Evolutionary conservation across 2,888 invertebrate genomes (phyloP).

Genomic region (Drosophila pseudotakahashii): DNA sequence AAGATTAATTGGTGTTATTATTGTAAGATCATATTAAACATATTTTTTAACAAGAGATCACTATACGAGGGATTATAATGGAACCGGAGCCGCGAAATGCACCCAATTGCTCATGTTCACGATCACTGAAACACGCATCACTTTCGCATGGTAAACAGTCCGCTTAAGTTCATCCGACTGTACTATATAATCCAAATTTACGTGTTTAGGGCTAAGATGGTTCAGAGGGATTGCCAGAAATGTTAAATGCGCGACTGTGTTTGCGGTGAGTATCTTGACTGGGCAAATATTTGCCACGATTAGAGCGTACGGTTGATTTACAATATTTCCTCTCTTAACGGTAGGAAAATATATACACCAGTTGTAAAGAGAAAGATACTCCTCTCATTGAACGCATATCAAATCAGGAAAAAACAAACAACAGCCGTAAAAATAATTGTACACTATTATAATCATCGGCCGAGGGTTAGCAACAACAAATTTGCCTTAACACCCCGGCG

Average conservation of each 20-base stretch:
- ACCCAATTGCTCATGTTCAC: background rate
- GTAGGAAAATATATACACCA: background rate
- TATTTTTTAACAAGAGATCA: too few species aligned
- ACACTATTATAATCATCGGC: slow-evolving; percentile 13
- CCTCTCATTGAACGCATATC: slow-evolving; percentile 37
- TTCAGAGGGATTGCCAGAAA: background rate
- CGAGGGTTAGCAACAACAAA: slow-evolving; percentile 27
- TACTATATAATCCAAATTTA: slow-evolving; percentile 28
- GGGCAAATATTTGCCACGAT: slow-evolving; percentile 20
- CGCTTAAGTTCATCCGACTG: background rate
- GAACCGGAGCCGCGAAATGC: background rate
- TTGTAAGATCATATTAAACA: too few species aligned
- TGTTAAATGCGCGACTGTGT: slow-evolving; percentile 4
- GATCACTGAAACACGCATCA: slow-evolving; percentile 16
- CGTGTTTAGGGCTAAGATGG: background rate
- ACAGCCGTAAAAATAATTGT: slow-evolving; percentile 22
- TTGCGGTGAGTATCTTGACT: slow-evolving; percentile 5
- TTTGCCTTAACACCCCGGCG: slow-evolving; percentile 33
- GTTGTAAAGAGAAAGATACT: background rate
- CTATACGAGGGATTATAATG: too few species aligned
- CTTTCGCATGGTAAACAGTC: slow-evolving; percentile 23
- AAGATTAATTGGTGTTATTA: too few species aligned
- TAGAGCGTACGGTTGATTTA: slow-evolving; percentile 23
- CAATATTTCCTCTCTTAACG: slow-evolving; percentile 2
- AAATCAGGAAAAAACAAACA: slow-evolving; percentile 40